These are phyloP conservation scores for Spongilla lacustris DNA, from an alignment of 37 sponge, comb jelly and placozoan genomes.

Conservation along the genomic window DNA sequence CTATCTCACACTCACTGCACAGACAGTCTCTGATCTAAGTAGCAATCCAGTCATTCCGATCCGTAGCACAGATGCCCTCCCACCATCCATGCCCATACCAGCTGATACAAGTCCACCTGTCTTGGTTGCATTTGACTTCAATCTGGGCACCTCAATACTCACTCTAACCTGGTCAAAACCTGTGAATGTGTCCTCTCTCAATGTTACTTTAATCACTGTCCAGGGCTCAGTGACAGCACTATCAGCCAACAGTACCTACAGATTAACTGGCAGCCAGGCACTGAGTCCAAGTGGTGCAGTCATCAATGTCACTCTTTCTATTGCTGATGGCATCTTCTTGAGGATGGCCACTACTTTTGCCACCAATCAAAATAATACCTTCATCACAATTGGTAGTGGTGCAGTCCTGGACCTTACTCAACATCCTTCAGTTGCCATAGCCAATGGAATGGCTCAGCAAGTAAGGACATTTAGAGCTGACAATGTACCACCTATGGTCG, in stretches of 20 bases:
- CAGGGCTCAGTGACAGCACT: slow-evolving; percentile 23
- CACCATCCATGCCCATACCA: slow-evolving; percentile 45
- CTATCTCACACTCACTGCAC: slow-evolving; percentile 64
- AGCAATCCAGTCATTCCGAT: slow-evolving; percentile 65
- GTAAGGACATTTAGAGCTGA: slow-evolving; percentile 67
- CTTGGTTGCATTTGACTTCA: slow-evolving; percentile 75
- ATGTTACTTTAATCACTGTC: slow-evolving; percentile 27
- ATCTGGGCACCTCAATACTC: slow-evolving; percentile 57
- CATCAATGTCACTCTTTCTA: slow-evolving; percentile 50
- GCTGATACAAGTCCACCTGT: slow-evolving; percentile 61
- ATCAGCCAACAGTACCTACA: background rate
- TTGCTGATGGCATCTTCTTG: slow-evolving; percentile 34
- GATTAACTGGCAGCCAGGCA: background rate
- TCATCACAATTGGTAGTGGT: slow-evolving; percentile 47
- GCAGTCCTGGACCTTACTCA: slow-evolving; percentile 40
- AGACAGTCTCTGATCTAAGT: slow-evolving; percentile 70
- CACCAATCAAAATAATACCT: slow-evolving; percentile 64
- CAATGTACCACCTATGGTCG: slow-evolving; percentile 52
- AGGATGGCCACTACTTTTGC: slow-evolving; percentile 46
- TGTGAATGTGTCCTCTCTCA: slow-evolving; percentile 31
- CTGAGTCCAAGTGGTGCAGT: slow-evolving; percentile 66
- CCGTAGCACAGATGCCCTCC: slow-evolving; percentile 41
- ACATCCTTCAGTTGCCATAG: slow-evolving; percentile 49
- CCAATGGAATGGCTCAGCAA: slow-evolving; percentile 51
- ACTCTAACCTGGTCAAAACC: slow-evolving; percentile 78